phyloP scores from a whole-genome alignment of 2,888 invertebrate genomes.

The Eupsilia transversa region DNA sequence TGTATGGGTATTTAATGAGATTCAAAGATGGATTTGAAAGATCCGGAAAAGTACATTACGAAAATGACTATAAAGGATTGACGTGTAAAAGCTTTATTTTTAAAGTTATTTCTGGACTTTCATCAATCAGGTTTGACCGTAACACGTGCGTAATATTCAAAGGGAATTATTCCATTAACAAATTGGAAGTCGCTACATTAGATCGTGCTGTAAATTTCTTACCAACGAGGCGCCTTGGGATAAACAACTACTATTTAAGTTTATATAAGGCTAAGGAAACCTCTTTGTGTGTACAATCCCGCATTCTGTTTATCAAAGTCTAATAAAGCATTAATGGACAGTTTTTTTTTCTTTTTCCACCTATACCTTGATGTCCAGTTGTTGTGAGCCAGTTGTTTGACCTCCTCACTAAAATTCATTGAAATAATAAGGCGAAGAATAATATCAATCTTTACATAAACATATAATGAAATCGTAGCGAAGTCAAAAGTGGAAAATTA shows the following conservation, averaged over 20 bases:
- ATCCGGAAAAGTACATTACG: constrained; percentile 31
- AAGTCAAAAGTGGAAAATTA: too few relatives aligned
- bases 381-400: not conserved
- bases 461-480: too few relatives aligned
- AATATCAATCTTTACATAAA: too few relatives aligned
- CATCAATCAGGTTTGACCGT: constrained; percentile 26
- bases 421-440: not conserved
- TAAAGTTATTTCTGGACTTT: constrained; percentile 20
- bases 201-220: constrained; percentile 40
- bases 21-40: constrained; percentile 45
- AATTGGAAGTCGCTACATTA: constrained; percentile 22
- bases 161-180: constrained; percentile 24
- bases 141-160: constrained; percentile 32
- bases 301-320: constrained; percentile 23
- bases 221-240: constrained; percentile 36
- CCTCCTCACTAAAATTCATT: not conserved
- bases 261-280: constrained; percentile 25
- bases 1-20: constrained; percentile 33
- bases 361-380: not conserved
- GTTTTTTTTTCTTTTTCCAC: not conserved
- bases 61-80: constrained; percentile 43
- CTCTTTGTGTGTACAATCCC: constrained; percentile 31
- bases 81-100: constrained; percentile 32
- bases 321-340: not conserved
- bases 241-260: constrained; percentile 28